phyloP scores from a whole-genome alignment of 2,797 vertebrate genomes.

The Okamejei kenojei region DNA sequence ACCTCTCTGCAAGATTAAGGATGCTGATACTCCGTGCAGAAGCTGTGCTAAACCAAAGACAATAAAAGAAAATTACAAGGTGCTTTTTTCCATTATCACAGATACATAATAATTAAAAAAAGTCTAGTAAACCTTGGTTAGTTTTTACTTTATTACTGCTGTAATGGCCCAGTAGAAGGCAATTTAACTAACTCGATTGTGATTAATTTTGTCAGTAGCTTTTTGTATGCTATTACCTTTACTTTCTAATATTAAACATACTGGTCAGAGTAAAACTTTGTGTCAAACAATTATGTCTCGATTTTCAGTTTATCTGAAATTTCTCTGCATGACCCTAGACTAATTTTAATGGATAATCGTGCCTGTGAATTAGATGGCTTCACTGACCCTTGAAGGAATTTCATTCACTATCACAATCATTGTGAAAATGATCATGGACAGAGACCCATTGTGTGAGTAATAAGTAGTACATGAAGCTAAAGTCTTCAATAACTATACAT shows the following conservation, averaged over 20 bases:
- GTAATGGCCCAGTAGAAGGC: not conserved
- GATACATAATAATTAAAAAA: not conserved
- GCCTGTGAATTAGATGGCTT: not conserved
- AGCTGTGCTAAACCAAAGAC: constrained; percentile 52
- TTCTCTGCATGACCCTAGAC: no score
- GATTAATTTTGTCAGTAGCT: not conserved
- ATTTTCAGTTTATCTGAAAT: not conserved
- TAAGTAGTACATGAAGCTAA: no score
- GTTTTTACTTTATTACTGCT: not conserved
- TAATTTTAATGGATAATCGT: not conserved
- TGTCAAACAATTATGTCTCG: not conserved
- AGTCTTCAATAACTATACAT: not conserved
- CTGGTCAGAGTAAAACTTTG: not conserved
- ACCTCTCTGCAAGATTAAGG: constrained; percentile 66
- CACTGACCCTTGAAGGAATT: not conserved
- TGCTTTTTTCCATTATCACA: not conserved
- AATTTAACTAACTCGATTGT: not conserved
- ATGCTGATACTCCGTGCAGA: constrained; percentile 66
- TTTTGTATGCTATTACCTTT: not conserved
- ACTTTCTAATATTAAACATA: not conserved
- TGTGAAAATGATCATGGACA: not conserved
- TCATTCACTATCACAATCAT: not conserved
- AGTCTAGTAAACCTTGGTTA: not conserved
- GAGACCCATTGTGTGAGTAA: not conserved
- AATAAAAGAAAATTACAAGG: constrained; percentile 21